Evolutionary conservation across 2,797 vertebrate species (phyloP).

Genomic region (Pseudochirops corinnae): DNA sequence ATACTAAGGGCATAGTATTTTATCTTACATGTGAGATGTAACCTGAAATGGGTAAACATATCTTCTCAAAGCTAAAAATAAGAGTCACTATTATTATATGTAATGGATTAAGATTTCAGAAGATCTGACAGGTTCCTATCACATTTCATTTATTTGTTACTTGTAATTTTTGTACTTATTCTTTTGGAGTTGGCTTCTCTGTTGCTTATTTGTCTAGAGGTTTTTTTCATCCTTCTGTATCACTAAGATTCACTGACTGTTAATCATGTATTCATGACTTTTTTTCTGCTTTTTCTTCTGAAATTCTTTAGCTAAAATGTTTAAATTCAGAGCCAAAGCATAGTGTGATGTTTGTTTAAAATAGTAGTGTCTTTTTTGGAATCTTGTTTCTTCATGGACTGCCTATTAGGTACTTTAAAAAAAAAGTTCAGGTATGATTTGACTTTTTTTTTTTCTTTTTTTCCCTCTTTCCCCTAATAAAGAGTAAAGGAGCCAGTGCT

Average conservation of each 20-base stretch:
- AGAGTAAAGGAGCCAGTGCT: conserved; percentile 92
- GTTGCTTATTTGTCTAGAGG: not conserved
- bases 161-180: not conserved
- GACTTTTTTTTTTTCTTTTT: too few species aligned
- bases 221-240: not conserved
- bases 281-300: not conserved
- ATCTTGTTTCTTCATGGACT: not conserved
- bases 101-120: not conserved
- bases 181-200: not conserved
- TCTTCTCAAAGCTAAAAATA: not conserved
- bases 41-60: not conserved
- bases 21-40: not conserved
- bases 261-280: not conserved
- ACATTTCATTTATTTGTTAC: not conserved
- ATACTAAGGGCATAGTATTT: not conserved
- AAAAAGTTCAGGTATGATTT: not conserved
- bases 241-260: not conserved
- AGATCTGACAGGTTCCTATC: not conserved
- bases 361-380: not conserved
- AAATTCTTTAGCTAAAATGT: not conserved
- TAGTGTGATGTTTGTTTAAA: not conserved
- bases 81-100: not conserved
- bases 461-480: not conserved
- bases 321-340: not conserved
- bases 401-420: not conserved